These are phyloP conservation scores for Gymnoscopelus braueri DNA, from an alignment of 2,797 vertebrate genomes.

Conservation along the genomic window DNA sequence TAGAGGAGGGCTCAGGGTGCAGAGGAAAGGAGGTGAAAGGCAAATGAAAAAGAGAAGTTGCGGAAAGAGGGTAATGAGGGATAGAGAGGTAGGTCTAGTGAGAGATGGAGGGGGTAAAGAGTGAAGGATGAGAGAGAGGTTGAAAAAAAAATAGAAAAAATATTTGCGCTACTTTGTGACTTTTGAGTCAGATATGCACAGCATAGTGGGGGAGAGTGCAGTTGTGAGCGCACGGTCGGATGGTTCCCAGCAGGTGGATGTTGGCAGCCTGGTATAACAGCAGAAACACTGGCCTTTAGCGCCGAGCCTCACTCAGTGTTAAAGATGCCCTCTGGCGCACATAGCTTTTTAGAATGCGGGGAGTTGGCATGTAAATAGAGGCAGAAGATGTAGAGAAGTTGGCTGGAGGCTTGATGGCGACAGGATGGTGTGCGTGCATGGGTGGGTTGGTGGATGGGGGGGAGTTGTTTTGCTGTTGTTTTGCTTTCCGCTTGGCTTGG, in stretches of 20 bases:
- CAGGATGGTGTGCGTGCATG: no score
- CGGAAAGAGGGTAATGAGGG: conserved; percentile 25
- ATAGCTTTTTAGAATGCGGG: conserved; percentile 43
- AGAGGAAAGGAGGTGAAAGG: conserved; percentile 3
- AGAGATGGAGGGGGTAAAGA: conserved; percentile 9
- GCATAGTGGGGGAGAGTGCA: conserved; percentile 19
- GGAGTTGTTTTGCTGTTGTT: conserved; percentile 3
- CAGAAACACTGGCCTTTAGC: conserved; percentile 54
- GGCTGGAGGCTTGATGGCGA: not conserved
- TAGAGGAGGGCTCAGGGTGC: not conserved
- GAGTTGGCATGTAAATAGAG: conserved; percentile 53
- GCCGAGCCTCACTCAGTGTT: conserved; percentile 20
- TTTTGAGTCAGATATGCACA: conserved; percentile 14
- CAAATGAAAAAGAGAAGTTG: not conserved
- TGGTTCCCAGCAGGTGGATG: conserved; percentile 60
- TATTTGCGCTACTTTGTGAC: conserved; percentile 27
- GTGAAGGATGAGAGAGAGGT: not conserved
- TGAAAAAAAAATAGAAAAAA: conserved; percentile 4
- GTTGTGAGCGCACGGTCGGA: conserved; percentile 30
- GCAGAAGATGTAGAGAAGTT: conserved; percentile 13
- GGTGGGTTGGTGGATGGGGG: not conserved
- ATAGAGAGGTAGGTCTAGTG: conserved; percentile 24
- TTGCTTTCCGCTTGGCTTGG: conserved; percentile 20
- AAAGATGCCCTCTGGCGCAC: conserved; percentile 44
- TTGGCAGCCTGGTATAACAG: conserved; percentile 49